phyloP scores from a whole-genome alignment of 2,113 vertebrate species.

The Egretta garzetta region DNA sequence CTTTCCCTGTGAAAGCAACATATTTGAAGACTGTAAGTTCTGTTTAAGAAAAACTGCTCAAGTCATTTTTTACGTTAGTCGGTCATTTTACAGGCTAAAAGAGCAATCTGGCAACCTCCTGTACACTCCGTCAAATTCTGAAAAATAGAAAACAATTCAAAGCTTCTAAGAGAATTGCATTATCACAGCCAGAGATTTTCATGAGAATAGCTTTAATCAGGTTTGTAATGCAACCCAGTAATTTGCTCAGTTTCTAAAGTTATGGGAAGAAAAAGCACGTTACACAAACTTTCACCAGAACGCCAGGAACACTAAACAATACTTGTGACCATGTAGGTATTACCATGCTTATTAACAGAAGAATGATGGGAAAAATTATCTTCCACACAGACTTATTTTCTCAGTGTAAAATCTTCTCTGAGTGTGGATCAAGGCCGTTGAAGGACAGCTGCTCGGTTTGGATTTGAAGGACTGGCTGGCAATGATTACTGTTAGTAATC shows the following conservation, averaged over 20 bases:
- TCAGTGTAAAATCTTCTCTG: not conserved
- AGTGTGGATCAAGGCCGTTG: accelerated
- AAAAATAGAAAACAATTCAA: not conserved
- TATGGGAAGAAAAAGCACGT: not conserved
- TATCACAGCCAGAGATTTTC: not conserved
- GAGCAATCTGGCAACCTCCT: not conserved
- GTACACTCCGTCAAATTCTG: not conserved
- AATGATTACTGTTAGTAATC: not conserved
- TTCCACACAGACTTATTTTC: not conserved
- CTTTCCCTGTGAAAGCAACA: conserved; percentile 87
- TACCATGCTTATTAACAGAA: not conserved
- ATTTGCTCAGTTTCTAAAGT: not conserved
- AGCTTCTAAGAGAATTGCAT: not conserved
- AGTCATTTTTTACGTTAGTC: not conserved
- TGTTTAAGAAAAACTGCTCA: not conserved
- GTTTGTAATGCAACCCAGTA: not conserved
- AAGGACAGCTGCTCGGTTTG: not conserved
- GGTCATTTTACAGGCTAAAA: not conserved
- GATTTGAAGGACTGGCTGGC: not conserved
- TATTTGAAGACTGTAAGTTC: not conserved
- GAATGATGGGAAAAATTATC: not conserved
- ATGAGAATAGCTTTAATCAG: not conserved
- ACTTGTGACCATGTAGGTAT: not conserved
- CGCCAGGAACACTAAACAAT: not conserved
- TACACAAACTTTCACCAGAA: not conserved